Percentiles rank a stretch among this genome's conserved stretches.
Evolutionary conservation across 2,113 vertebrate species (phyloP).

Genomic region (Pangasianodon gigas): DNA sequence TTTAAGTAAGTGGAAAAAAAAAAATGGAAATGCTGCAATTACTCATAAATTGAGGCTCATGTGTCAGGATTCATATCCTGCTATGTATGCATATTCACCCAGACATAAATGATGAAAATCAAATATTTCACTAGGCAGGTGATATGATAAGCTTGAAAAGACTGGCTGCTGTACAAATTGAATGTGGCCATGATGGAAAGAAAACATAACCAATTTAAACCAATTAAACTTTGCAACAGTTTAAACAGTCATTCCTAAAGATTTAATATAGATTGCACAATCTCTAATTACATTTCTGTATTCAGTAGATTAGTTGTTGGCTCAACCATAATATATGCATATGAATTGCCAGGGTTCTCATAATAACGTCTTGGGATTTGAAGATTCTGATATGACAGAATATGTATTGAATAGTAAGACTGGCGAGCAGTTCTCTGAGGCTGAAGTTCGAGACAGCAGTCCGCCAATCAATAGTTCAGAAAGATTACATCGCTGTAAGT

Average conservation of each 20-base stretch:
- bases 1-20: not conserved
- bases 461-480: conserved; percentile 33
- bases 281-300: not conserved
- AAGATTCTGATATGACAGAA: not conserved
- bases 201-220: not conserved
- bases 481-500: conserved; percentile 32
- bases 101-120: not conserved
- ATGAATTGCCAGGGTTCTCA: not conserved
- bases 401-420: not conserved
- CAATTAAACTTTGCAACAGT: not conserved
- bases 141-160: not conserved
- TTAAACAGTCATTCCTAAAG: not conserved
- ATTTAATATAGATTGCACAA: conserved; percentile 22
- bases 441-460: conserved; percentile 15
- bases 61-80: not conserved
- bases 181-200: not conserved
- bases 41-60: not conserved
- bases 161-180: not conserved
- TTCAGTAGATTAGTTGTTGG: not conserved
- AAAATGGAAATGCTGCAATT: not conserved
- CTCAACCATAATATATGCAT: not conserved
- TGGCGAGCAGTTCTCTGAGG: not conserved
- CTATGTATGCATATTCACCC: not conserved
- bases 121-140: not conserved
- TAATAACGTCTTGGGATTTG: not conserved